A percentile compares a stretch with the other conserved stretches of the same genome.
Conservation (phyloP, 1,140 invertebrate species). For the Drosophila pandora region DNA sequence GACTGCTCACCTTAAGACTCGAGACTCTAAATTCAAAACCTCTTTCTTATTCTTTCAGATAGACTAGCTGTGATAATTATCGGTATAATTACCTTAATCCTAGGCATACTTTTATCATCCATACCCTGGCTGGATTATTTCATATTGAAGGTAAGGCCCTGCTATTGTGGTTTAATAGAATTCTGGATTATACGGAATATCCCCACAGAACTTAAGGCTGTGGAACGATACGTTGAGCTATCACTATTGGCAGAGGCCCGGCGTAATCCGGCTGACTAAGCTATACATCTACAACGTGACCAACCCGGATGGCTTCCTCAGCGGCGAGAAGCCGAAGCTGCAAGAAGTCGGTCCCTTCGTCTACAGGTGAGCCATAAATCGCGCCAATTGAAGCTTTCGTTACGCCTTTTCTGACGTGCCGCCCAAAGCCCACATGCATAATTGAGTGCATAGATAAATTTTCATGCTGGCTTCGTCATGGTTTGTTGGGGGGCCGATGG, state of each 20-base stretch:
- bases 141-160: constrained; percentile 89
- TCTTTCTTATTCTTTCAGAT: constrained; percentile 86
- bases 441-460: constrained; percentile 36
- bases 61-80: constrained; percentile 90
- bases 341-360: constrained; percentile 93
- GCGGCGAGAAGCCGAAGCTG: constrained; percentile 91
- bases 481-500: constrained; percentile 52
- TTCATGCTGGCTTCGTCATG: constrained; percentile 60
- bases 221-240: constrained; percentile 93
- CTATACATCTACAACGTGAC: constrained; percentile 95
- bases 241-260: constrained; percentile 96
- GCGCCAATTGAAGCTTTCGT: constrained; percentile 41
- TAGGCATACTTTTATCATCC: constrained; percentile 91
- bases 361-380: constrained; percentile 87
- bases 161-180: not conserved
- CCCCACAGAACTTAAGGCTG: constrained; percentile 90
- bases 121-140: constrained; percentile 94
- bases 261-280: constrained; percentile 94
- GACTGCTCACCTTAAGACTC: not conserved
- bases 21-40: not conserved
- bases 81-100: constrained; percentile 90
- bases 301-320: constrained; percentile 92
- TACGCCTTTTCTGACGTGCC: constrained; percentile 50
- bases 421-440: constrained; percentile 11
- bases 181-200: not conserved